These are phyloP conservation scores for Chromis chromis DNA, from an alignment of 2,797 vertebrate species.

Conservation along the genomic window DNA sequence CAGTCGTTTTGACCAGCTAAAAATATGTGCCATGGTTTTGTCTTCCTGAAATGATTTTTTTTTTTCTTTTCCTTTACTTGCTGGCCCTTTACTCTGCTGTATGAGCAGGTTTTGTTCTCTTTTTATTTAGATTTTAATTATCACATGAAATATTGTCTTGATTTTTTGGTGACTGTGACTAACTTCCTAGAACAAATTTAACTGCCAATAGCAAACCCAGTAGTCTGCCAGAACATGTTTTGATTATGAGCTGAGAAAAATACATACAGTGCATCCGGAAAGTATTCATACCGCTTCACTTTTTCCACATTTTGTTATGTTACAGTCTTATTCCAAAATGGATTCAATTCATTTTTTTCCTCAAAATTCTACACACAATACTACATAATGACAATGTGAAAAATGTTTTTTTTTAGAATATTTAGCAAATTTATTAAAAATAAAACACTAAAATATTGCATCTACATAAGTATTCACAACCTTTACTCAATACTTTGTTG, in stretches of 20 bases:
- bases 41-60: conserved; percentile 84
- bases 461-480: too few species aligned
- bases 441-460: too few species aligned
- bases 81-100: conserved; percentile 80
- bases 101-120: conserved; percentile 79
- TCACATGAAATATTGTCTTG: conserved; percentile 73
- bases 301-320: too few species aligned
- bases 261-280: too few species aligned
- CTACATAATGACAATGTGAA: too few species aligned
- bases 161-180: conserved; percentile 78
- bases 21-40: conserved; percentile 89
- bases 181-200: conserved; percentile 82
- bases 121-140: conserved; percentile 72
- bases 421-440: too few species aligned
- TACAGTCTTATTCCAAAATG: too few species aligned
- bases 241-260: conserved; percentile 70
- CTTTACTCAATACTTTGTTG: too few species aligned
- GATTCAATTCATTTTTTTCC: too few species aligned
- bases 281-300: too few species aligned
- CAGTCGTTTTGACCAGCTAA: conserved; percentile 88
- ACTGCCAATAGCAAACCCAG: conserved; percentile 83
- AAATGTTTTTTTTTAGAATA: too few species aligned
- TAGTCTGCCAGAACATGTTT: conserved; percentile 76
- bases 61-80: conserved; percentile 62
- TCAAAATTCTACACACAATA: too few species aligned